Percentiles rank a stretch among this genome's conserved stretches.
These are phyloP conservation scores for Agrochola lychnidis DNA, from an alignment of 2,888 invertebrate genomes.

Conservation along the genomic window DNA sequence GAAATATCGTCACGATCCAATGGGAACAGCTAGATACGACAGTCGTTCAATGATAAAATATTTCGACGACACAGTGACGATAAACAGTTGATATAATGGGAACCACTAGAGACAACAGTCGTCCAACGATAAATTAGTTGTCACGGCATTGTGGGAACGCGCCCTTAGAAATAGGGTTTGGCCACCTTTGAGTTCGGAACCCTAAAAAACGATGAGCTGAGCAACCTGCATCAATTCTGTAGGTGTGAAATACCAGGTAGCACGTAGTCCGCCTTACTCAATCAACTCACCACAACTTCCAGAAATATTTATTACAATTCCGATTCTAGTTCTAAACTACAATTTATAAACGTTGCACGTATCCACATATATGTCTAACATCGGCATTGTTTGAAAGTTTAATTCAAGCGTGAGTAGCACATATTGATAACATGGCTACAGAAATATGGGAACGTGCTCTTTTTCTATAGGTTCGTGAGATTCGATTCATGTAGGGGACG, in stretches of 20 bases:
- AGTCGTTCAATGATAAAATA: no score
- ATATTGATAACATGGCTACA: slow-evolving; percentile 31
- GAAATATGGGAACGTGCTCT: slow-evolving; percentile 19
- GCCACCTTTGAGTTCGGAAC: no score
- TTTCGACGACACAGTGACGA: no score
- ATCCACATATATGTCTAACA: slow-evolving; percentile 26
- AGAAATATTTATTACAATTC: slow-evolving; percentile 48
- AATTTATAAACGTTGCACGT: slow-evolving; percentile 56
- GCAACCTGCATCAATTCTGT: neutral
- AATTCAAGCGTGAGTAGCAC: slow-evolving; percentile 49
- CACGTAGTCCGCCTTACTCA: slow-evolving; percentile 21
- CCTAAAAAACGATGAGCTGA: neutral
- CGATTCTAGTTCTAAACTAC: slow-evolving; percentile 32
- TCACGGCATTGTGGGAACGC: no score
- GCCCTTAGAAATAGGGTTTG: no score
- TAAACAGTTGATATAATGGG: no score
- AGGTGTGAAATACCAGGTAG: neutral
- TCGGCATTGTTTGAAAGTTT: slow-evolving; percentile 57
- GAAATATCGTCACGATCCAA: no score
- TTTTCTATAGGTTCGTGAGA: neutral
- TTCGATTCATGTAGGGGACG: no score
- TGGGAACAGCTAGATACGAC: no score
- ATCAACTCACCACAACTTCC: slow-evolving; percentile 42
- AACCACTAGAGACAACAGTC: no score
- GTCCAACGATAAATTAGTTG: no score